Percentiles rank a stretch among this genome's conserved stretches.
Evolutionary conservation across 2,113 vertebrate genomes (phyloP).

Genomic region (Eleginops maclovinus): DNA sequence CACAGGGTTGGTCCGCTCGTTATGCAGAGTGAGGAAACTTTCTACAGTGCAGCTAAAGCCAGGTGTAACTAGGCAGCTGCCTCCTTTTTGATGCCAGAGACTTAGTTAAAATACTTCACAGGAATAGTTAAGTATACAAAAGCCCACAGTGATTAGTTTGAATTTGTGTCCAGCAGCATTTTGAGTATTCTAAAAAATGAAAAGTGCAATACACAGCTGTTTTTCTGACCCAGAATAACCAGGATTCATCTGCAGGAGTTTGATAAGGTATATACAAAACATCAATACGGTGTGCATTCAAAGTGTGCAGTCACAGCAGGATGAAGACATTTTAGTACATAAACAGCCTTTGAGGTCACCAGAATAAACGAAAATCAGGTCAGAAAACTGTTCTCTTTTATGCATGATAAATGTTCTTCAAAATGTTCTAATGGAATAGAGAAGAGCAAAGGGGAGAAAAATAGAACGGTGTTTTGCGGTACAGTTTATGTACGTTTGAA

Average conservation of each 20-base stretch:
- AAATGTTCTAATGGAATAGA: neutral
- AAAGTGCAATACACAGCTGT: neutral
- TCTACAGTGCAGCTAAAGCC: neutral
- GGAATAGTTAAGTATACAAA: conserved; percentile 6
- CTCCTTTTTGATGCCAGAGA: conserved; percentile 2
- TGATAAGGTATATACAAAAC: neutral
- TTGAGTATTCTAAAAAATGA: neutral
- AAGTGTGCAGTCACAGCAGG: too few relatives aligned
- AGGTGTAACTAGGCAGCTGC: neutral
- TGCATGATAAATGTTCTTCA: neutral
- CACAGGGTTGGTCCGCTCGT: neutral
- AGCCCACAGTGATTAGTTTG: neutral
- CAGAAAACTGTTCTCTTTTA: neutral
- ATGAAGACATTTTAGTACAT: neutral
- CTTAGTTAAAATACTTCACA: conserved; percentile 9
- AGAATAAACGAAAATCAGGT: neutral
- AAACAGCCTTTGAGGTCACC: neutral
- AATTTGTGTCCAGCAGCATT: neutral
- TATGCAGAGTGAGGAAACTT: conserved; percentile 6
- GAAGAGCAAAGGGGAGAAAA: neutral
- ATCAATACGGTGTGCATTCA: conserved; percentile 11
- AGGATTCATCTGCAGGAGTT: conserved; percentile 3
- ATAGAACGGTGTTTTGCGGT: neutral
- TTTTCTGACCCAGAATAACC: neutral
- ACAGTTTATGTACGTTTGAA: neutral